Conservation (phyloP, 2,888 invertebrate genomes). For the Lysandra coridon region DNA sequence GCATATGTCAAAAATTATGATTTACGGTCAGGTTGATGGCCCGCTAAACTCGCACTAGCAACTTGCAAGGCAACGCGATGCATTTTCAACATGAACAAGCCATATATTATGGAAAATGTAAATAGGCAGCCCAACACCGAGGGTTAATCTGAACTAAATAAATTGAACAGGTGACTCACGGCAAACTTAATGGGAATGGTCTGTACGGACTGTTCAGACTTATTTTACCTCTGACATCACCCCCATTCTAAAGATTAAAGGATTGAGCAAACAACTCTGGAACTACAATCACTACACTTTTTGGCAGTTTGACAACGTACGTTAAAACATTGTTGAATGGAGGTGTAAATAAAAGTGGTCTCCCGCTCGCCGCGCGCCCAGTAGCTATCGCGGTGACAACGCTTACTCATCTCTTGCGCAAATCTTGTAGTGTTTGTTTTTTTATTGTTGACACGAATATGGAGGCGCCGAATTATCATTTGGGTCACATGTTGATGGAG, state of each 20-base stretch:
- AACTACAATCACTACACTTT: neutral
- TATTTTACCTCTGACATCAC: neutral
- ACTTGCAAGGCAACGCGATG: no score
- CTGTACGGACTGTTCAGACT: no score
- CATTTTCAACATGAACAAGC: no score
- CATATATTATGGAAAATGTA: neutral
- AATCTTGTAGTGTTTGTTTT: neutral
- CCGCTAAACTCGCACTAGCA: no score
- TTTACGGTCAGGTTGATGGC: no score
- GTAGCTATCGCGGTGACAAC: neutral
- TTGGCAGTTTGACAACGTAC: slow-evolving; percentile 9
- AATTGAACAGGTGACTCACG: no score
- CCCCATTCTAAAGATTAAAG: neutral
- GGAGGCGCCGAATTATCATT: slow-evolving; percentile 43
- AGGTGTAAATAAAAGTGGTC: neutral
- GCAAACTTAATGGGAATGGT: no score
- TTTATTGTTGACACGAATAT: slow-evolving; percentile 12
- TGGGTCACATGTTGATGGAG: slow-evolving; percentile 52
- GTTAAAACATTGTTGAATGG: neutral
- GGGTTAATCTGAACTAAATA: no score
- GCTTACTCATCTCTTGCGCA: slow-evolving; percentile 5
- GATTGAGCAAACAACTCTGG: neutral
- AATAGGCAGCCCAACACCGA: neutral
- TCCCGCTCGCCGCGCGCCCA: neutral
- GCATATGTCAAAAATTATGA: no score